Conservation (phyloP, 2,797 vertebrate genomes). For the Streptopelia turtur region DNA sequence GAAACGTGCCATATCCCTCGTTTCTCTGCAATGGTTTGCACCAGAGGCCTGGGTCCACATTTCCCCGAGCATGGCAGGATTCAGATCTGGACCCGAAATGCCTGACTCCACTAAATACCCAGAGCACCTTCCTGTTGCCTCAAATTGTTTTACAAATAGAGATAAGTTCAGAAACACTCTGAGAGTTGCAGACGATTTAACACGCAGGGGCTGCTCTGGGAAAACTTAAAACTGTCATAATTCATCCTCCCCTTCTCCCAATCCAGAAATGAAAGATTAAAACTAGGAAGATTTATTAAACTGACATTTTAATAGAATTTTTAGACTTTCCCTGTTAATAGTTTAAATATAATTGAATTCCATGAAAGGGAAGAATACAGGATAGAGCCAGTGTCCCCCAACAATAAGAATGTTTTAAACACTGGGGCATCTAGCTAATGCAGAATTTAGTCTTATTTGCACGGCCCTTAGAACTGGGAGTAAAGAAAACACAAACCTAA, state of each 20-base stretch:
- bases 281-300: constrained; percentile 72
- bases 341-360: constrained; percentile 72
- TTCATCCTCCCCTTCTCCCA: constrained; percentile 43
- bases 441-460: constrained; percentile 51
- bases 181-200: constrained; percentile 54
- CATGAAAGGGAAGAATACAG: background rate
- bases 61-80: rapidly evolving
- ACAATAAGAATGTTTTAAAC: constrained; percentile 46
- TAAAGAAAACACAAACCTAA: constrained; percentile 56
- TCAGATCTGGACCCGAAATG: background rate
- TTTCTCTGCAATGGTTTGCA: background rate
- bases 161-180: constrained; percentile 33
- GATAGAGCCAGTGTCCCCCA: background rate
- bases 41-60: background rate
- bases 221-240: constrained; percentile 68
- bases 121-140: background rate
- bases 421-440: constrained; percentile 1
- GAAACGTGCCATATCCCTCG: background rate
- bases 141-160: constrained; percentile 47
- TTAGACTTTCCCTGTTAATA: constrained; percentile 71
- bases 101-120: background rate
- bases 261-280: constrained; percentile 71
- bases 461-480: constrained; percentile 63
- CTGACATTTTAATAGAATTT: constrained; percentile 74
- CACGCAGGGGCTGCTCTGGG: constrained; percentile 44